phyloP scores from a whole-genome alignment of 2,888 invertebrate species.

The Epinotia bilunana region DNA sequence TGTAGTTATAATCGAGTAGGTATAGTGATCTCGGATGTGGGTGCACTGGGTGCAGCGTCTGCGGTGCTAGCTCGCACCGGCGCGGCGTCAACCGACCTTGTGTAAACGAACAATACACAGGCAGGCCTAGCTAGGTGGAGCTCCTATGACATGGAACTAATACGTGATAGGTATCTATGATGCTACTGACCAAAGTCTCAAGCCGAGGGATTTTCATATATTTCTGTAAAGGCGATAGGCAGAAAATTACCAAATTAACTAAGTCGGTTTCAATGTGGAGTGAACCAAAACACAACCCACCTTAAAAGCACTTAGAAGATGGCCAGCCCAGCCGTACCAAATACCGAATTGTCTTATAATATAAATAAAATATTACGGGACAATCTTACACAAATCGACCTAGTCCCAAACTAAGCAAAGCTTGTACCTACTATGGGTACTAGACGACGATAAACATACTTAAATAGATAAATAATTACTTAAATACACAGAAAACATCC shows the following conservation, averaged over 20 bases:
- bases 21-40: slow-evolving; percentile 21
- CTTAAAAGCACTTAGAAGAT: neutral
- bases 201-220: neutral
- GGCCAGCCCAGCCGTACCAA: too few species aligned
- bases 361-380: too few species aligned
- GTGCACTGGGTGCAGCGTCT: slow-evolving; percentile 38
- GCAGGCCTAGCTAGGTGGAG: neutral
- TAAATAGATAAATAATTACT: too few species aligned
- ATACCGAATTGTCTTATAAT: neutral
- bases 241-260: neutral
- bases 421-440: too few species aligned
- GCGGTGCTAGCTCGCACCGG: slow-evolving; percentile 34
- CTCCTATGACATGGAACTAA: neutral
- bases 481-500: too few species aligned
- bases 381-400: too few species aligned
- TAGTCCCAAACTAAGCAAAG: too few species aligned
- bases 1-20: neutral
- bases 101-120: slow-evolving; percentile 49
- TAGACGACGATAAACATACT: too few species aligned
- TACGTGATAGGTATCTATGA: neutral
- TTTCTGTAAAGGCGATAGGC: neutral
- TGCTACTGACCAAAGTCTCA: neutral
- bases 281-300: neutral
- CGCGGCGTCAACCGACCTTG: slow-evolving; percentile 56
- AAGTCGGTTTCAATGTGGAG: neutral